phyloP scores from a whole-genome alignment of 2,113 vertebrate genomes.

The Capra hircus region DNA sequence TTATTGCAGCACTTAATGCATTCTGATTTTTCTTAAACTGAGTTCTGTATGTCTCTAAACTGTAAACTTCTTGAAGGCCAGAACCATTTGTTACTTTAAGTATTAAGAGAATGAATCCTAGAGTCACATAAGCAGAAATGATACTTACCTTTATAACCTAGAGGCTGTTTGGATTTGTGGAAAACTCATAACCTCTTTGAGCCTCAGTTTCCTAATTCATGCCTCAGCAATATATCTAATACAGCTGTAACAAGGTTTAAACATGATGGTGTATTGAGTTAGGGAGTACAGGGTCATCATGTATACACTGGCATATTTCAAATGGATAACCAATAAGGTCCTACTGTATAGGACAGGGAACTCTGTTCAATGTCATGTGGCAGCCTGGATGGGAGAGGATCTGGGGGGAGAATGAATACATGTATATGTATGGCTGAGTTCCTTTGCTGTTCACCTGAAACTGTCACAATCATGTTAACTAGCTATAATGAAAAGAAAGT shows the following conservation, averaged over 20 bases:
- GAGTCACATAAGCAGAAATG: neutral
- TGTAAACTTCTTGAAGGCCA: neutral
- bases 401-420: neutral
- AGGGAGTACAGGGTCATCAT: neutral
- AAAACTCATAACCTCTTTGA: neutral
- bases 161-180: neutral
- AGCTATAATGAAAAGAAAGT: neutral
- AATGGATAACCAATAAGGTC: neutral
- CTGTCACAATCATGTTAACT: neutral
- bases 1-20: neutral
- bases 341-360: neutral
- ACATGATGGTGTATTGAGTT: neutral
- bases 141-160: neutral
- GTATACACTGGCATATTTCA: neutral
- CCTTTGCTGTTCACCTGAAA: neutral
- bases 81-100: neutral
- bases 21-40: neutral
- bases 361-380: neutral
- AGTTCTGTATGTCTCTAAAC: neutral
- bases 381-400: neutral
- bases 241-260: neutral
- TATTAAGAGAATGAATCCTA: neutral
- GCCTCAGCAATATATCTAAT: neutral
- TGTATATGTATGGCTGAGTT: neutral
- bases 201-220: neutral